A percentile compares a stretch with the other conserved stretches of the same genome.
phyloP scores from a whole-genome alignment of 2,888 invertebrate genomes.

The Shargacucullia verbasci region DNA sequence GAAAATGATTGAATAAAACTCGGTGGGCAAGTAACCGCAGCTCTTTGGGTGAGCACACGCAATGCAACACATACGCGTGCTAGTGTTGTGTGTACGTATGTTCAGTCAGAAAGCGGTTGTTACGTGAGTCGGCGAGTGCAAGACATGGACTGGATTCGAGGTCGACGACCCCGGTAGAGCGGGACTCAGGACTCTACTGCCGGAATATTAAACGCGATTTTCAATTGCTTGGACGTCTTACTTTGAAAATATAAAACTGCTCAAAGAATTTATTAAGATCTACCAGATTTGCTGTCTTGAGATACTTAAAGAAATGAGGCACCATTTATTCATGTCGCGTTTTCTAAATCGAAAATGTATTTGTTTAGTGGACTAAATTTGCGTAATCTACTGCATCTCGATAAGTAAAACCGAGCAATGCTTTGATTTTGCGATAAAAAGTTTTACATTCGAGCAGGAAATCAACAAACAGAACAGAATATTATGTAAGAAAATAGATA shows the following conservation, averaged over 20 bases:
- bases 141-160: slow-evolving; percentile 86
- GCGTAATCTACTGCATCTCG: slow-evolving; percentile 3
- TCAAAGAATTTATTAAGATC: slow-evolving; percentile 6
- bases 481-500: slow-evolving; percentile 14
- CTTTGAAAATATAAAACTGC: slow-evolving; percentile 29
- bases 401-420: not conserved
- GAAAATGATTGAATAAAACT: slow-evolving; percentile 29
- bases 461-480: slow-evolving; percentile 4
- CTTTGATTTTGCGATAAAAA: slow-evolving; percentile 1
- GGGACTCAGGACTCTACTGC: slow-evolving; percentile 85
- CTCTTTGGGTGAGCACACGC: slow-evolving; percentile 41
- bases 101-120: slow-evolving; percentile 83
- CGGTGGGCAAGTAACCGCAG: slow-evolving; percentile 32
- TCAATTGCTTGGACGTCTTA: slow-evolving; percentile 51
- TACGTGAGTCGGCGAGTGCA: slow-evolving; percentile 84
- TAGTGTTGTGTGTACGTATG: slow-evolving; percentile 61
- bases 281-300: not conserved
- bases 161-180: slow-evolving; percentile 81
- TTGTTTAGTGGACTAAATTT: slow-evolving; percentile 6
- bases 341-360: slow-evolving; percentile 4
- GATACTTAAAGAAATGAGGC: not conserved
- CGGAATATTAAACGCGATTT: slow-evolving; percentile 77
- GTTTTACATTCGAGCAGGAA: slow-evolving; percentile 3
- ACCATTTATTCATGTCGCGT: not conserved
- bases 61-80: slow-evolving; percentile 52